Conservation (phyloP, 2,797 vertebrate genomes). For the Carapus acus region DNA sequence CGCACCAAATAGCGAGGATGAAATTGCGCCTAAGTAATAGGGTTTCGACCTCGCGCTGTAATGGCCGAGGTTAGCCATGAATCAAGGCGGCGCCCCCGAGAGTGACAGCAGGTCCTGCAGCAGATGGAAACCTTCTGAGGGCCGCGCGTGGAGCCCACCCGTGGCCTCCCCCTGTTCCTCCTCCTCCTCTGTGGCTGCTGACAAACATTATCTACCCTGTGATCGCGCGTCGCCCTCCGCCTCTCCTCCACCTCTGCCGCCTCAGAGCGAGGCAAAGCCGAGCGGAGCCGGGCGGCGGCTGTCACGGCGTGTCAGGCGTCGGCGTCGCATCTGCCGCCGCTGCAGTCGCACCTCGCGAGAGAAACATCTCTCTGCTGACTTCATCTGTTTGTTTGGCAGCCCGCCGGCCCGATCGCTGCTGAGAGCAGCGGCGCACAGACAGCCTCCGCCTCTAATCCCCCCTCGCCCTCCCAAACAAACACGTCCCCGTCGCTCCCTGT, state of each 20-base stretch:
- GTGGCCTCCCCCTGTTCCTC: constrained; percentile 65
- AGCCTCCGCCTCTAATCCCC: constrained; percentile 54
- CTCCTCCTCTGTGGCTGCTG: constrained; percentile 63
- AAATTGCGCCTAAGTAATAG: constrained; percentile 57
- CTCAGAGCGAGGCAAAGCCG: constrained; percentile 60
- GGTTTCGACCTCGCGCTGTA: constrained; percentile 58
- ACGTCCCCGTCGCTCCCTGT: constrained; percentile 36
- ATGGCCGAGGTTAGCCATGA: constrained; percentile 45
- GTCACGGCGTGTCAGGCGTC: constrained; percentile 72
- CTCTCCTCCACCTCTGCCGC: background rate
- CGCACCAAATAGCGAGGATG: constrained; percentile 37
- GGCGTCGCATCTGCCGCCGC: constrained; percentile 70
- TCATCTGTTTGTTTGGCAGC: constrained; percentile 75
- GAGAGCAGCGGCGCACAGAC: constrained; percentile 52
- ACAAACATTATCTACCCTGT: constrained; percentile 77
- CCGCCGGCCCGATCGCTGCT: constrained; percentile 70
- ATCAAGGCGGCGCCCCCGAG: constrained; percentile 39
- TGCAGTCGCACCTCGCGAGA: constrained; percentile 71
- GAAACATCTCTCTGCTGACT: constrained; percentile 74
- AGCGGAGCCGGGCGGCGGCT: constrained; percentile 60
- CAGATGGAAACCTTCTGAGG: constrained; percentile 46
- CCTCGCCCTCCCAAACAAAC: constrained; percentile 48
- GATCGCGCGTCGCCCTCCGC: constrained; percentile 64
- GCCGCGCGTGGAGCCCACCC: constrained; percentile 40
- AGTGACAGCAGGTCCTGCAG: constrained; percentile 14